Evolutionary conservation across 2,888 invertebrate genomes (phyloP).

Genomic region (Apantesis nais): DNA sequence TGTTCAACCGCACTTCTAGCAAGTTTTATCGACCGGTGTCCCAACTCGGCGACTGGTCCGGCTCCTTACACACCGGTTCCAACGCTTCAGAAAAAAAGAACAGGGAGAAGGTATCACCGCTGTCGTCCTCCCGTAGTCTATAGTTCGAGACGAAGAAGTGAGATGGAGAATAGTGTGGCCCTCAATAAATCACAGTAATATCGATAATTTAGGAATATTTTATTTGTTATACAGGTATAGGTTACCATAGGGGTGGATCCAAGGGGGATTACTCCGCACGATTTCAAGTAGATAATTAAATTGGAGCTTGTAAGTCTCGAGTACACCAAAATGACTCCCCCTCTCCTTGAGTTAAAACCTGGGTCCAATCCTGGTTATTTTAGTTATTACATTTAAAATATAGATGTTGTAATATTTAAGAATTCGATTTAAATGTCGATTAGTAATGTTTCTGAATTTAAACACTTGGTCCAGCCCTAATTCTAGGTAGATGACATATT

Average conservation of each 20-base stretch:
- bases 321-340: not conserved
- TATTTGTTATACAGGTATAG: not conserved
- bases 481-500: not conserved
- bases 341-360: not conserved
- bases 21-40: conserved; percentile 94
- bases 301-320: conserved; percentile 1
- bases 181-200: conserved; percentile 1
- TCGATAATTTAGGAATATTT: conserved; percentile 12
- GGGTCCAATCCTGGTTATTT: not conserved
- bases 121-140: conserved; percentile 61
- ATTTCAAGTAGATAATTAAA: not conserved
- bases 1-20: conserved; percentile 98
- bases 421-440: conserved; percentile 1
- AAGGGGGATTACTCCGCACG: not conserved
- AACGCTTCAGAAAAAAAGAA: conserved; percentile 56
- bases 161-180: conserved; percentile 13
- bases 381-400: not conserved
- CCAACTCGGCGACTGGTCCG: conserved; percentile 96
- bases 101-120: conserved; percentile 64
- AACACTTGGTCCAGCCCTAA: not conserved
- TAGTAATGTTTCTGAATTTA: not conserved
- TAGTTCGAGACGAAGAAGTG: conserved; percentile 49
- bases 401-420: conserved; percentile 4
- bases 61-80: conserved; percentile 62
- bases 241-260: not conserved